These are phyloP conservation scores for Typhlichthys subterraneus DNA, from an alignment of 2,797 vertebrate genomes.

Conservation along the genomic window DNA sequence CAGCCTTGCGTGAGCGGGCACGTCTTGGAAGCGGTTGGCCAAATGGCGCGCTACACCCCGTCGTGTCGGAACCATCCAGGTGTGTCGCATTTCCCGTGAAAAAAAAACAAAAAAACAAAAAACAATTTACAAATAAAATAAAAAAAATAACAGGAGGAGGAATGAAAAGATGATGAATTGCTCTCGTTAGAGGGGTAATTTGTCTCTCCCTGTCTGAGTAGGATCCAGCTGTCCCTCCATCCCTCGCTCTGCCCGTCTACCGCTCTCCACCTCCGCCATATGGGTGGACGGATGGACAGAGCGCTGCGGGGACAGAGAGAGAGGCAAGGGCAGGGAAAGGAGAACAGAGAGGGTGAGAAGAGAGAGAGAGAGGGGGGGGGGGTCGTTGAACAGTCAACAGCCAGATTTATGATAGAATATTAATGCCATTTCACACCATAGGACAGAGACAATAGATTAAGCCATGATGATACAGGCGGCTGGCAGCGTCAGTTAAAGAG, in stretches of 20 bases:
- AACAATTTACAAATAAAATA: constrained; percentile 39
- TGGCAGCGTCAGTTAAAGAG: constrained; percentile 35
- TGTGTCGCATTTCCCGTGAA: constrained; percentile 35
- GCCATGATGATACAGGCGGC: constrained; percentile 5
- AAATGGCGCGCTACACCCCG: not conserved
- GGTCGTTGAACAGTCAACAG: constrained; percentile 30
- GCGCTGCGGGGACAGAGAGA: constrained; percentile 26
- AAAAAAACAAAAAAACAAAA: constrained; percentile 37
- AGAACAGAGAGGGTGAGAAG: constrained; percentile 14
- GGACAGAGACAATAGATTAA: constrained; percentile 33
- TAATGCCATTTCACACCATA: constrained; percentile 11
- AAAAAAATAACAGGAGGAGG: constrained; percentile 38
- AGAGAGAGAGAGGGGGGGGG: constrained; percentile 3
- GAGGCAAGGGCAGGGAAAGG: constrained; percentile 12
- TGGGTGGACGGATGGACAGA: constrained; percentile 74
- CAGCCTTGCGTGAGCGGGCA: no score
- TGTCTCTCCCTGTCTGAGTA: constrained; percentile 86
- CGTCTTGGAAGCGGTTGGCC: no score
- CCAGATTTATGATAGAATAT: constrained; percentile 17
- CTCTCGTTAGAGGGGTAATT: constrained; percentile 86
- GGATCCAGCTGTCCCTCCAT: constrained; percentile 84
- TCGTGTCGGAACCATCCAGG: constrained; percentile 42
- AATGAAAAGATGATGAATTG: constrained; percentile 83
- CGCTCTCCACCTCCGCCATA: constrained; percentile 78
- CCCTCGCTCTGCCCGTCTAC: constrained; percentile 69